These are phyloP conservation scores for Sinonovacula constricta DNA, from an alignment of 1,140 invertebrate species.

Conservation along the genomic window DNA sequence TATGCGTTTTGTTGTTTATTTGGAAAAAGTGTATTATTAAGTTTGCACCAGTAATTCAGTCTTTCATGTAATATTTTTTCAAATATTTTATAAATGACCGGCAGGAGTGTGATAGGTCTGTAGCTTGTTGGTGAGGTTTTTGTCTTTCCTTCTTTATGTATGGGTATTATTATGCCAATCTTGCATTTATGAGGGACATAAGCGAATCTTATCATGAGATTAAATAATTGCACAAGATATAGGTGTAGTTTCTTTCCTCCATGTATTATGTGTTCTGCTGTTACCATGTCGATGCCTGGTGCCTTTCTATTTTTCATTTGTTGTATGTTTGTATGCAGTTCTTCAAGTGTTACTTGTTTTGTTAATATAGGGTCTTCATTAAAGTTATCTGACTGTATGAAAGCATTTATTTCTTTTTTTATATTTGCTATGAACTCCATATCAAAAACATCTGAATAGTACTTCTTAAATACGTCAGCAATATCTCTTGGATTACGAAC, in stretches of 20 bases:
- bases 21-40: neutral
- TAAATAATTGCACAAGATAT: neutral
- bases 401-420: no score
- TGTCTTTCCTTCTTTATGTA: neutral
- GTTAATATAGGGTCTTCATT: no score
- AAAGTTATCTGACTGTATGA: no score
- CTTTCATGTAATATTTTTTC: neutral
- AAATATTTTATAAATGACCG: neutral
- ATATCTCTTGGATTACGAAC: no score
- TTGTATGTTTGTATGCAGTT: neutral
- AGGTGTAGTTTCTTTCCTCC: neutral
- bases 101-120: neutral
- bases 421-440: no score
- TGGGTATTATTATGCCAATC: constrained; percentile 5
- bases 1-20: constrained; percentile 5
- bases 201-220: neutral
- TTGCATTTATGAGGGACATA: neutral
- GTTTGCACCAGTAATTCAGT: neutral
- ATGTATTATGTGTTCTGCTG: neutral
- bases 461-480: no score
- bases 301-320: neutral
- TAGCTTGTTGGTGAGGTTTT: neutral
- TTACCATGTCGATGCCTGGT: neutral
- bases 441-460: no score
- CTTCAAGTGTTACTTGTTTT: neutral